These are phyloP conservation scores for Coranthus polyacanthus DNA, from an alignment of 2,797 vertebrate species.

Conservation along the genomic window DNA sequence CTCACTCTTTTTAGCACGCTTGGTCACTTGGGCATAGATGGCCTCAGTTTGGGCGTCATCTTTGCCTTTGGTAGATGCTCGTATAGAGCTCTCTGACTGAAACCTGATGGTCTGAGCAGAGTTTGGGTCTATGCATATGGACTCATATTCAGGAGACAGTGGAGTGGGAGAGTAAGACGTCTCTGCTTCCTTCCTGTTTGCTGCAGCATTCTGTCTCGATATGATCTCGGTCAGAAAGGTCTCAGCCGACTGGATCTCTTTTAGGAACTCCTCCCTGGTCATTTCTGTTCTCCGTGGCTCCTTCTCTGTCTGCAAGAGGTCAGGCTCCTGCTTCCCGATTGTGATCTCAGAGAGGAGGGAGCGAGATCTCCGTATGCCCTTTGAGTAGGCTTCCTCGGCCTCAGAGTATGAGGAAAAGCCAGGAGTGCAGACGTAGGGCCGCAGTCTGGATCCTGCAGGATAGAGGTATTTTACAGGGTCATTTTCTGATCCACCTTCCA, in stretches of 20 bases:
- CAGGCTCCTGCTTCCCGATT: slow-evolving; percentile 71
- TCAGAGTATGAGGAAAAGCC: slow-evolving; percentile 78
- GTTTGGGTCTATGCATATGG: slow-evolving; percentile 85
- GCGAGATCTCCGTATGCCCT: slow-evolving; percentile 81
- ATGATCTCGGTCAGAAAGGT: slow-evolving; percentile 89
- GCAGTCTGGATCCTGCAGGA: slow-evolving; percentile 76
- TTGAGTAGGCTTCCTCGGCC: slow-evolving; percentile 81
- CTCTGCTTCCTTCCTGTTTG: slow-evolving; percentile 69
- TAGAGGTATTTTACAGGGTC: slow-evolving; percentile 82
- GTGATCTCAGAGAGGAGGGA: slow-evolving; percentile 80
- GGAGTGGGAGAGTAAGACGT: slow-evolving; percentile 72
- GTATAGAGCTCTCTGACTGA: slow-evolving; percentile 79
- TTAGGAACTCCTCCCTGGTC: slow-evolving; percentile 86
- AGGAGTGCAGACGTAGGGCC: slow-evolving; percentile 72
- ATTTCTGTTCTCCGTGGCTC: slow-evolving; percentile 79
- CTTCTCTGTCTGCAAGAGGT: slow-evolving; percentile 63
- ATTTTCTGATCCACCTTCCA: slow-evolving; percentile 50
- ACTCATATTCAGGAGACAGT: slow-evolving; percentile 86
- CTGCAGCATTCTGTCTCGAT: slow-evolving; percentile 78
- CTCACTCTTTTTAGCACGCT: slow-evolving; percentile 86
- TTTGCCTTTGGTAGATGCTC: slow-evolving; percentile 70
- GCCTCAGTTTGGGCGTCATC: slow-evolving; percentile 83
- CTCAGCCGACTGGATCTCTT: slow-evolving; percentile 87
- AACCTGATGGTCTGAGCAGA: slow-evolving; percentile 84
- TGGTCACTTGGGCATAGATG: slow-evolving; percentile 89